Evolutionary conservation across 1,140 invertebrate genomes (phyloP).

Genomic region (Lasaia peninsularis): DNA sequence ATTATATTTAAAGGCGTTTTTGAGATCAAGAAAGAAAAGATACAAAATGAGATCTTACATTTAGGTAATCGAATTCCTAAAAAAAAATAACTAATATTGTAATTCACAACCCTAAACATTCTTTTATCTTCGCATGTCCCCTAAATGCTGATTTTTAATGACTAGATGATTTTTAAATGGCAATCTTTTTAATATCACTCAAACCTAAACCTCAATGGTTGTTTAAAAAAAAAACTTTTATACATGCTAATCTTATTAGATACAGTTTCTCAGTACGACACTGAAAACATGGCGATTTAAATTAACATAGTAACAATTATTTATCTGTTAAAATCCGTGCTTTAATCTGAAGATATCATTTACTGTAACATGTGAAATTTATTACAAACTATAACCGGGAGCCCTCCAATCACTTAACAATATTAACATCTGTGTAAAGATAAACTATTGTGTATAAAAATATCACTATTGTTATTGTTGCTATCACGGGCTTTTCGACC

Average conservation of each 20-base stretch:
- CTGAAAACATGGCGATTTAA: constrained; percentile 37
- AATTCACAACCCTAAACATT: constrained; percentile 73
- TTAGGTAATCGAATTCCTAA: constrained; percentile 41
- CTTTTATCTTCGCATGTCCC: constrained; percentile 38
- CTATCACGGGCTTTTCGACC: constrained; percentile 38
- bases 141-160: constrained; percentile 60
- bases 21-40: constrained; percentile 59
- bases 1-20: constrained; percentile 36
- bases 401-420: constrained; percentile 72
- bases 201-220: constrained; percentile 27
- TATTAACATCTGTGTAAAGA: constrained; percentile 72
- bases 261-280: constrained; percentile 10
- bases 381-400: constrained; percentile 74
- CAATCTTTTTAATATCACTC: constrained; percentile 38
- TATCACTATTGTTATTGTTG: constrained; percentile 71
- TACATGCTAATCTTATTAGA: constrained; percentile 1
- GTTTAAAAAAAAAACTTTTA: constrained; percentile 15
- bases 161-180: constrained; percentile 67
- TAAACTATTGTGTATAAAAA: constrained; percentile 76
- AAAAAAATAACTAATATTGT: constrained; percentile 62
- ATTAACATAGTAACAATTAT: constrained; percentile 33
- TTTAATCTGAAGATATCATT: constrained; percentile 56
- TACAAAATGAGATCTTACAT: constrained; percentile 59
- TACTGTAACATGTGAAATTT: constrained; percentile 55
- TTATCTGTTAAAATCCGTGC: constrained; percentile 23